Conservation (phyloP, 2,797 vertebrate genomes). For the Melanogrammus aeglefinus region DNA sequence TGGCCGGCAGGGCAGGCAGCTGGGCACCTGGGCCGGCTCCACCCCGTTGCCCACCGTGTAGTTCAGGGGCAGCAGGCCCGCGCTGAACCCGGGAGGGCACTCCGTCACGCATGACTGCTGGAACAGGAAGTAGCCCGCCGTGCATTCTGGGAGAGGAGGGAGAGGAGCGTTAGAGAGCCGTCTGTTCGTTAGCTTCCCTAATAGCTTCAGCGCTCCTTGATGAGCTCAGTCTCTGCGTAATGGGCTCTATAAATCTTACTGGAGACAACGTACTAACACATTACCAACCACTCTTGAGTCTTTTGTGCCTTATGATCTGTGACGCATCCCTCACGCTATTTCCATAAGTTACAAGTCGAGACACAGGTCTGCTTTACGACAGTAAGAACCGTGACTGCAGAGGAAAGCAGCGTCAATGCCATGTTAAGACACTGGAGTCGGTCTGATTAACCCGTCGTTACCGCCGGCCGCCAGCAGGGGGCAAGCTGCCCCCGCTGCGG, state of each 20-base stretch:
- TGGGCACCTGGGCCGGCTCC: constrained; percentile 68
- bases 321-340: background rate
- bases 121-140: constrained; percentile 86
- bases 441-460: background rate
- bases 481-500: background rate
- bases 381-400: background rate
- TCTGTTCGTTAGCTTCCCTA: background rate
- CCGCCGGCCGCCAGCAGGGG: background rate
- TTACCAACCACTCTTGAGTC: background rate
- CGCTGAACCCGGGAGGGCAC: constrained; percentile 82
- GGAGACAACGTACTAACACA: no score
- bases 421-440: background rate
- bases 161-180: background rate
- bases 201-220: background rate
- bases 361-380: background rate
- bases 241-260: background rate
- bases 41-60: constrained; percentile 80
- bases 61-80: constrained; percentile 69
- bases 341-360: background rate
- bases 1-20: constrained; percentile 83
- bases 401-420: no score
- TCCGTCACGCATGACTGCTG: constrained; percentile 85
- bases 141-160: constrained; percentile 78
- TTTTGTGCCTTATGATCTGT: background rate
- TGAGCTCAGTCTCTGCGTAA: background rate